Evolutionary conservation across 1,140 invertebrate species (phyloP).

Genomic region (Streblospio benedicti): DNA sequence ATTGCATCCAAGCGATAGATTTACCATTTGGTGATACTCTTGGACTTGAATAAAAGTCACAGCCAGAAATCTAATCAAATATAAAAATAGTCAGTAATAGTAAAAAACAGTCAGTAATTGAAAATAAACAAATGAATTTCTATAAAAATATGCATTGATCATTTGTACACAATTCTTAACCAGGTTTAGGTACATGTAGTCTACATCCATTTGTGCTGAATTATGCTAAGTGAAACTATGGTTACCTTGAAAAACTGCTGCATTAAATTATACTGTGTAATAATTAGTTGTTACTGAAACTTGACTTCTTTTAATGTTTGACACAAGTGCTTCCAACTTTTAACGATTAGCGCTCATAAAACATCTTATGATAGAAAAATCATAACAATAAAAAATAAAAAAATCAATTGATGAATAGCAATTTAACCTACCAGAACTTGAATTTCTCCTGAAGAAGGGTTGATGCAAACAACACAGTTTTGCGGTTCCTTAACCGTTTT

Average conservation of each 20-base stretch:
- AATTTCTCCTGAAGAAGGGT: constrained; percentile 24
- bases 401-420: background rate
- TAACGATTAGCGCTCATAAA: too few species aligned
- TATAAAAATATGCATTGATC: too few species aligned
- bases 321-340: too few species aligned
- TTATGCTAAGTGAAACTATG: too few species aligned
- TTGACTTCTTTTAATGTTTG: background rate
- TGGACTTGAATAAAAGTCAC: constrained; percentile 40
- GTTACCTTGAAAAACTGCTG: too few species aligned
- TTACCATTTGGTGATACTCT: constrained; percentile 41
- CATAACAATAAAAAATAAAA: background rate
- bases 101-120: too few species aligned
- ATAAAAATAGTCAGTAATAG: too few species aligned
- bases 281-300: background rate
- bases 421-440: constrained; percentile 18
- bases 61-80: constrained; percentile 29
- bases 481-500: constrained; percentile 28
- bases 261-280: too few species aligned
- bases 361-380: background rate
- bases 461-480: constrained; percentile 33
- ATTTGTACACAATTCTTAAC: too few species aligned
- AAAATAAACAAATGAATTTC: too few species aligned
- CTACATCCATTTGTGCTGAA: too few species aligned
- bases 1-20: constrained; percentile 42
- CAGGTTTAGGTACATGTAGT: too few species aligned